These are phyloP conservation scores for Hesperia comma DNA, from an alignment of 2,888 invertebrate genomes.

Conservation along the genomic window DNA sequence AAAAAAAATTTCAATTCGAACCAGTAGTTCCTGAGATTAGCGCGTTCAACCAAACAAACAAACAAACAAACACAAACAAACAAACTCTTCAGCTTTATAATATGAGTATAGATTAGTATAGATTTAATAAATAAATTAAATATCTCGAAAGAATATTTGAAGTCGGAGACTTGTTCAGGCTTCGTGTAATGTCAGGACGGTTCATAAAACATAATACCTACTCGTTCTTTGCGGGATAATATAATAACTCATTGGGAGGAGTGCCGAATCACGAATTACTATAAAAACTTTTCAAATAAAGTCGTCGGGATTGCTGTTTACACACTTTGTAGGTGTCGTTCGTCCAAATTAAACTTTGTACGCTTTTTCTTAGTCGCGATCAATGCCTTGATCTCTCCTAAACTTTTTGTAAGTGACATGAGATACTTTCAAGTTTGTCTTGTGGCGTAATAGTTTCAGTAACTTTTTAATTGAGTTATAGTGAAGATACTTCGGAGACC, in stretches of 20 bases:
- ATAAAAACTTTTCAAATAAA: slow-evolving; percentile 74
- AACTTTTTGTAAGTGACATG: slow-evolving; percentile 3
- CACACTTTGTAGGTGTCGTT: slow-evolving; percentile 61
- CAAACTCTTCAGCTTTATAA: too few species aligned
- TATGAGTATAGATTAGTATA: background rate
- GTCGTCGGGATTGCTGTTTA: slow-evolving; percentile 72
- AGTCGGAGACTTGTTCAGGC: background rate
- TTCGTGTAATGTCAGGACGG: slow-evolving; percentile 5
- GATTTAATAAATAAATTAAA: background rate
- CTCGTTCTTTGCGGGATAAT: background rate
- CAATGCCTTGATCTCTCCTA: slow-evolving; percentile 5
- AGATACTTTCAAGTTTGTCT: background rate
- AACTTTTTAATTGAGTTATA: slow-evolving; percentile 4
- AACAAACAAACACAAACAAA: too few species aligned
- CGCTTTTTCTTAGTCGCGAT: slow-evolving; percentile 1
- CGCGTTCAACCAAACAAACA: too few species aligned
- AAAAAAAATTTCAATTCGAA: too few species aligned
- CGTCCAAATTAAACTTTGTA: slow-evolving; percentile 61
- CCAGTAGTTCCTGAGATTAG: too few species aligned
- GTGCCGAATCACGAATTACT: slow-evolving; percentile 29
- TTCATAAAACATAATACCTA: slow-evolving; percentile 9
- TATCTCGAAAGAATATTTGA: background rate
- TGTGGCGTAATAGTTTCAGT: background rate
- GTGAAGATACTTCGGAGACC: background rate
- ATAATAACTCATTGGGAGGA: background rate